These are phyloP conservation scores for Fistularia commersonii DNA, from an alignment of 2,797 vertebrate species.

Conservation along the genomic window DNA sequence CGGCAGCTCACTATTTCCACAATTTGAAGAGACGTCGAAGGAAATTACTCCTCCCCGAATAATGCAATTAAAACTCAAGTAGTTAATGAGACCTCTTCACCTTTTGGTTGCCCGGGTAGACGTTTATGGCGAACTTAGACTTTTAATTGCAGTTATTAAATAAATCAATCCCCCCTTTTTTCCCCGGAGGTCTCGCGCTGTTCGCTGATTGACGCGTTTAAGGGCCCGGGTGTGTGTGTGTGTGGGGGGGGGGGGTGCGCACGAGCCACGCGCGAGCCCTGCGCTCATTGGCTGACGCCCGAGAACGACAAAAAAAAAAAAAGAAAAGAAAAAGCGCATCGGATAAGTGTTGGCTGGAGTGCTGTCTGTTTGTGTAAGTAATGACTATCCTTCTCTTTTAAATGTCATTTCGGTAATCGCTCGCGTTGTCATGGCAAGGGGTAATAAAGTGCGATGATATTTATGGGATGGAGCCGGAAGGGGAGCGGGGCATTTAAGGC, in stretches of 20 bases:
- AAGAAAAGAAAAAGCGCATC: constrained; percentile 67
- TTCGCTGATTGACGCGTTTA: constrained; percentile 66
- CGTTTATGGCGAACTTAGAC: constrained; percentile 69
- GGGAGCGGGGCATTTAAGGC: constrained; percentile 60
- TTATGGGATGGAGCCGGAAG: constrained; percentile 65
- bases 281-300: too few relatives aligned
- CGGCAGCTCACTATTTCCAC: constrained; percentile 59
- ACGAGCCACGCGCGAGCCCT: too few relatives aligned
- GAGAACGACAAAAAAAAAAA: too few relatives aligned
- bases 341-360: constrained; percentile 65
- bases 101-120: constrained; percentile 70
- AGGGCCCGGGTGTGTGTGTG: not conserved
- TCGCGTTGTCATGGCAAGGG: constrained; percentile 76
- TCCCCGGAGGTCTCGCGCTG: constrained; percentile 52
- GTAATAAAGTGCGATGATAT: constrained; percentile 62
- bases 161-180: constrained; percentile 76
- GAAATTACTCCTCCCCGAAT: constrained; percentile 70
- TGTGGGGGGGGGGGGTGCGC: not conserved
- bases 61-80: constrained; percentile 84
- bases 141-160: constrained; percentile 88
- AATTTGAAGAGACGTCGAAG: constrained; percentile 75
- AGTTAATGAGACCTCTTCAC: constrained; percentile 85
- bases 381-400: constrained; percentile 65
- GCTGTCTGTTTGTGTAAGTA: constrained; percentile 69
- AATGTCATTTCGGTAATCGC: constrained; percentile 71